Evolutionary conservation across 2,113 vertebrate species (phyloP).

Genomic region (Grammomys surdaster): DNA sequence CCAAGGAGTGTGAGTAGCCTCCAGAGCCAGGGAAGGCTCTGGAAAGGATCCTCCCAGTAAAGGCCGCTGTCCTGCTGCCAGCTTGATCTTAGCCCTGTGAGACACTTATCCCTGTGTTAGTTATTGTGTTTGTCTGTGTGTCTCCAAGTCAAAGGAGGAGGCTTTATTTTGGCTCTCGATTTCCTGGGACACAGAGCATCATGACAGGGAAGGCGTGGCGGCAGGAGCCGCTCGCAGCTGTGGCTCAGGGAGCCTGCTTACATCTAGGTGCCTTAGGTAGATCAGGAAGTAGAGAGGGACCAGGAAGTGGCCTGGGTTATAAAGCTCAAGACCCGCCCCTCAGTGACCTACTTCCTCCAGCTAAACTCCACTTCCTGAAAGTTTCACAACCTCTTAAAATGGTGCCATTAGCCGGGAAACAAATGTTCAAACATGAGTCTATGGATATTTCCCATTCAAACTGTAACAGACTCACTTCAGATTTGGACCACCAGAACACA

Average conservation of each 20-base stretch:
- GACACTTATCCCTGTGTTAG: not conserved
- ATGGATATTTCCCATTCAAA: not conserved
- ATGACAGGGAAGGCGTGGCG: not conserved
- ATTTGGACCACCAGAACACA: not conserved
- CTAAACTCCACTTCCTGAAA: not conserved
- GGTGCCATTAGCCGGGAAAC: too few species aligned
- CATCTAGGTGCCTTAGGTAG: not conserved
- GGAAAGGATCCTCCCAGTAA: rapidly evolving
- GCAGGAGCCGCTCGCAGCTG: not conserved
- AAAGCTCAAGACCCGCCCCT: not conserved
- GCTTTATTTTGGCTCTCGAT: not conserved
- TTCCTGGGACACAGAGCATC: not conserved
- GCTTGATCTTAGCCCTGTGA: not conserved
- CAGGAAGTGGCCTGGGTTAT: not conserved
- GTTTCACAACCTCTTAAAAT: not conserved
- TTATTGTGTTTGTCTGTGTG: not conserved
- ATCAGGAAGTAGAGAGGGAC: not conserved
- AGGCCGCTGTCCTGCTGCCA: not conserved
- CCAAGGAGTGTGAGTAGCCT: not conserved
- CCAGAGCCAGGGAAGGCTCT: not conserved
- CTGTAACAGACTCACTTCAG: not conserved
- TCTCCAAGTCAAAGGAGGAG: not conserved
- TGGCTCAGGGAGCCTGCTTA: not conserved
- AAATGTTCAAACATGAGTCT: not conserved
- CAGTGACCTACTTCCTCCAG: not conserved